Percentiles rank a stretch among this genome's conserved stretches.
These are phyloP conservation scores for Brachypodius melanocephalos DNA, from an alignment of 2,113 vertebrate species.

Conservation along the genomic window DNA sequence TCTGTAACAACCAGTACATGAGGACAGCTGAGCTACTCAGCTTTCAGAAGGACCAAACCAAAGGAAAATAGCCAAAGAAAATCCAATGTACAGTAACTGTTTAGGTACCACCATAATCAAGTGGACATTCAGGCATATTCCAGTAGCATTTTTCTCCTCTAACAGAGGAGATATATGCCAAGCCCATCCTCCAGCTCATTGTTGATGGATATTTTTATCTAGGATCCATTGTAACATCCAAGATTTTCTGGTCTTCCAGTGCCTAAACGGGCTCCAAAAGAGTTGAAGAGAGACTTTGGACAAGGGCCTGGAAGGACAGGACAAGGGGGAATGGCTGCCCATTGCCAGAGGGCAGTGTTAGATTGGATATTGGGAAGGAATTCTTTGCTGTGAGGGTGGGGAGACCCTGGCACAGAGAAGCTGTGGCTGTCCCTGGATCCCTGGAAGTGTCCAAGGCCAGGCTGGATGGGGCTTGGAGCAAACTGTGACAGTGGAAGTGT, in stretches of 20 bases:
- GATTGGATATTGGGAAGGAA: background rate
- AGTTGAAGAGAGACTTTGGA: background rate
- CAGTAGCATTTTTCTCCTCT: background rate
- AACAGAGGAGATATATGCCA: background rate
- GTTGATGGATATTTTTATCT: background rate
- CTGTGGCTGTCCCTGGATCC: background rate
- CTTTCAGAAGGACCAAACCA: background rate
- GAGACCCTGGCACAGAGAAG: background rate
- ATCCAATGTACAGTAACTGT: background rate
- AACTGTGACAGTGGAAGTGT: background rate
- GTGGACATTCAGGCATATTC: background rate
- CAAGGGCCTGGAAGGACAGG: background rate
- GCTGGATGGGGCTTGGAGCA: accelerated
- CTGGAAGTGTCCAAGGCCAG: background rate
- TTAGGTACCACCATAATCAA: background rate
- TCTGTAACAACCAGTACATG: background rate
- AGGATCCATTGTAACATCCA: background rate
- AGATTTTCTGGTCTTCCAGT: background rate
- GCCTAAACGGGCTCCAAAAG: background rate
- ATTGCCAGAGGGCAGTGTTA: background rate
- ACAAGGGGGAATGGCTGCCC: background rate
- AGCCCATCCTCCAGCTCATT: background rate
- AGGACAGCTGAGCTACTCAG: background rate
- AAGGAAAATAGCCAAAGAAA: background rate
- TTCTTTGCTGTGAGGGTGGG: background rate